Percentiles rank a stretch among this genome's conserved stretches.
phyloP scores from a whole-genome alignment of 2,797 vertebrate genomes.

The Dermochelys coriacea region DNA sequence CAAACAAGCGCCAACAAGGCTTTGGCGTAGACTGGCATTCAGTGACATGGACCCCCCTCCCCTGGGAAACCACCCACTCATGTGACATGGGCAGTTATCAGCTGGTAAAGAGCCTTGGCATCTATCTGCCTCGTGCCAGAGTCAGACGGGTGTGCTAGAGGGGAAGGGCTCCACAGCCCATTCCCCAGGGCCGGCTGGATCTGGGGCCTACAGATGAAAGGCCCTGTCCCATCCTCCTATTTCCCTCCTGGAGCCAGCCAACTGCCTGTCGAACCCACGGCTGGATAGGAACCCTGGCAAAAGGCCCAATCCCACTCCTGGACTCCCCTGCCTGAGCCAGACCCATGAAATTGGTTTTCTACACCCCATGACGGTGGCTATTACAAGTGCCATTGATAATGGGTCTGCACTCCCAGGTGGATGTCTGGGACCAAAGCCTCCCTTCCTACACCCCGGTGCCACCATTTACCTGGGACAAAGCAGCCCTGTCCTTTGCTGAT shows the following conservation, averaged over 20 bases:
- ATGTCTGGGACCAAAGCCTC: background rate
- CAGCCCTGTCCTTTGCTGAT: slow-evolving; percentile 33
- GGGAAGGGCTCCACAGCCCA: background rate
- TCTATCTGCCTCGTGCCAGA: background rate
- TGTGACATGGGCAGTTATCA: background rate
- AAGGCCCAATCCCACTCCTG: too few relatives aligned
- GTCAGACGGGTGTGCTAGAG: background rate
- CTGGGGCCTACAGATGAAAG: background rate
- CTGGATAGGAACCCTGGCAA: background rate
- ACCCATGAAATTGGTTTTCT: background rate
- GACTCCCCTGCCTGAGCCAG: background rate
- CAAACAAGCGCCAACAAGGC: background rate
- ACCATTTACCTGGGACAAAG: background rate
- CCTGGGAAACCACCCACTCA: background rate
- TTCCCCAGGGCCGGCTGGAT: background rate
- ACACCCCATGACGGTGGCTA: accelerated
- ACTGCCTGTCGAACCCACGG: background rate
- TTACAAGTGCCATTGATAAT: background rate
- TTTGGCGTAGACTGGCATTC: background rate
- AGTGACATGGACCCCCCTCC: background rate
- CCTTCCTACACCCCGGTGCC: background rate
- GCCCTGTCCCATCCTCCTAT: background rate
- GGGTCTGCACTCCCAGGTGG: background rate
- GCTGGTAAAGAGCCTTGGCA: background rate
- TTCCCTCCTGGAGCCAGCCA: background rate